Percentiles rank a stretch among this genome's conserved stretches.
phyloP scores from a whole-genome alignment of 2,888 invertebrate species.

The Rhingia campestris region DNA sequence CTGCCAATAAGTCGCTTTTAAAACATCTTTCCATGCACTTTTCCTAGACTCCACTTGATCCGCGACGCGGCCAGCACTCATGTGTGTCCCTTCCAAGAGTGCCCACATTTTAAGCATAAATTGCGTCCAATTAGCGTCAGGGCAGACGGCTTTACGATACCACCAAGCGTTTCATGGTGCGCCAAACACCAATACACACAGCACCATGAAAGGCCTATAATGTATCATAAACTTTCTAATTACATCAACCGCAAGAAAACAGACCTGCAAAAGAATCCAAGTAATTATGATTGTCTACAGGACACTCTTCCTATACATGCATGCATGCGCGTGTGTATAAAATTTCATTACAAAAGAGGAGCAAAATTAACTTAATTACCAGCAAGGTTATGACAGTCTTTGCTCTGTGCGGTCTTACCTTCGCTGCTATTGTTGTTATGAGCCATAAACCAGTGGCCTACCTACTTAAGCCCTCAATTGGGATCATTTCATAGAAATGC shows the following conservation, averaged over 20 bases:
- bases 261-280: background rate
- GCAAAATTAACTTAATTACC: slow-evolving; percentile 24
- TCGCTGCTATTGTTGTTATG: slow-evolving; percentile 11
- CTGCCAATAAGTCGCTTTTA: slow-evolving; percentile 4
- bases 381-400: slow-evolving; percentile 31
- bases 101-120: slow-evolving; percentile 4
- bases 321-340: background rate
- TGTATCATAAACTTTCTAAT: slow-evolving; percentile 55
- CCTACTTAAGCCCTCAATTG: slow-evolving; percentile 1
- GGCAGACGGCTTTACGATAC: slow-evolving; percentile 52
- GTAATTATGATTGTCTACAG: slow-evolving; percentile 46
- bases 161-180: slow-evolving; percentile 42
- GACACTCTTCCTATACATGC: slow-evolving; percentile 8
- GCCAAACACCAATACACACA: slow-evolving; percentile 1
- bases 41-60: background rate
- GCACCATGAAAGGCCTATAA: slow-evolving; percentile 22
- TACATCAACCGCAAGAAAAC: slow-evolving; percentile 37
- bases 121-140: slow-evolving; percentile 56
- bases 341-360: slow-evolving; percentile 15
- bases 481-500: slow-evolving; percentile 9
- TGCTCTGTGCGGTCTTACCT: slow-evolving; percentile 27
- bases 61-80: background rate
- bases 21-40: slow-evolving; percentile 9
- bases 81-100: background rate
- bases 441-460: slow-evolving; percentile 9